phyloP scores from a whole-genome alignment of 2,113 vertebrate genomes.

The Malaclemys terrapin region DNA sequence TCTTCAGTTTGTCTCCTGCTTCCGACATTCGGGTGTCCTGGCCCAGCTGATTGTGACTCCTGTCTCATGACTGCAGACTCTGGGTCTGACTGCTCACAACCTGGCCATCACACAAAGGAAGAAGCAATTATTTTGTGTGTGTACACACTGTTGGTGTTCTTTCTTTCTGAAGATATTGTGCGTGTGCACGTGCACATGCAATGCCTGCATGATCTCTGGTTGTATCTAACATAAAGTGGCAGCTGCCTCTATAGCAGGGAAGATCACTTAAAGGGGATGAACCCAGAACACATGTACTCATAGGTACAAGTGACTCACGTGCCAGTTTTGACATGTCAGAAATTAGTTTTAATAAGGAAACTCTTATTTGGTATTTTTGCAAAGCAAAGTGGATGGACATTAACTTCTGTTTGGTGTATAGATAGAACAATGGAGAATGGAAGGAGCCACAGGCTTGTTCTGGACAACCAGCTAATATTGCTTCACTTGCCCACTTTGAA shows the following conservation, averaged over 20 bases:
- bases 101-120: too few relatives aligned
- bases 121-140: too few relatives aligned
- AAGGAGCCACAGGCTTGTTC: not conserved
- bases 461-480: not conserved
- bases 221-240: not conserved
- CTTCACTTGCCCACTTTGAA: not conserved
- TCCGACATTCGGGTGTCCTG: too few relatives aligned
- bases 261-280: not conserved
- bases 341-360: not conserved
- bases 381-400: not conserved
- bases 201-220: not conserved
- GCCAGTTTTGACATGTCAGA: not conserved
- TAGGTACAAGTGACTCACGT: not conserved
- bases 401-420: not conserved
- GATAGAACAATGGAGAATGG: not conserved
- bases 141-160: too few relatives aligned
- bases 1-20: too few relatives aligned
- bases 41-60: too few relatives aligned
- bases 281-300: not conserved
- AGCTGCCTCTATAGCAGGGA: not conserved
- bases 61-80: too few relatives aligned
- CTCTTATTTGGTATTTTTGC: not conserved
- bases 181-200: too few relatives aligned
- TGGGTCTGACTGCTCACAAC: too few relatives aligned
- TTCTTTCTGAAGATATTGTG: too few relatives aligned